Percentiles rank a stretch among this genome's conserved stretches.
These are phyloP conservation scores for Drosophila villosipedis DNA, from an alignment of 2,888 invertebrate species.

Conservation along the genomic window DNA sequence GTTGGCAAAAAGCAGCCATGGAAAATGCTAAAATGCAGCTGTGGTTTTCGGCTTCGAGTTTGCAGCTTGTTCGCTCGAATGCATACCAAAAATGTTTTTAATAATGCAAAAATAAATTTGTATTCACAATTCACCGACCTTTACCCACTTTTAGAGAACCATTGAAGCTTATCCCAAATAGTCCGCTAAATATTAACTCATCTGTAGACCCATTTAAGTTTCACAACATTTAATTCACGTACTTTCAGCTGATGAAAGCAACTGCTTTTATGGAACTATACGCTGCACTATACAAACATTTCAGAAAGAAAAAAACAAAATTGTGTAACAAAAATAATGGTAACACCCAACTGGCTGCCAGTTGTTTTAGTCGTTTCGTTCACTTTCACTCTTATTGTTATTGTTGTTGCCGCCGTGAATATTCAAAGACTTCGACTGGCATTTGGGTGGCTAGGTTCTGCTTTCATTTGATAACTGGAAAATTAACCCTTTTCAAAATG, in stretches of 20 bases:
- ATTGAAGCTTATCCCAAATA: slow-evolving; percentile 4
- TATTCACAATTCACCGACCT: slow-evolving; percentile 3
- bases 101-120: slow-evolving; percentile 30
- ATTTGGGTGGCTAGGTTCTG: slow-evolving; percentile 36
- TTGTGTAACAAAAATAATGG: slow-evolving; percentile 7
- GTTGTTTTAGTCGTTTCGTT: background rate
- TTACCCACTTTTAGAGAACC: slow-evolving; percentile 3
- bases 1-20: slow-evolving; percentile 58
- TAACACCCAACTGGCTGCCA: slow-evolving; percentile 13
- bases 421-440: slow-evolving; percentile 54
- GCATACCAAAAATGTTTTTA: slow-evolving; percentile 21
- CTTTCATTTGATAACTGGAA: slow-evolving; percentile 67
- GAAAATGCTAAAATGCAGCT: slow-evolving; percentile 63
- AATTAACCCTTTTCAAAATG: slow-evolving; percentile 73
- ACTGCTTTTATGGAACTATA: background rate
- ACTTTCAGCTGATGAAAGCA: slow-evolving; percentile 9
- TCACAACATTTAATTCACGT: background rate
- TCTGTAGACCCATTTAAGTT: background rate
- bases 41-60: slow-evolving; percentile 15
- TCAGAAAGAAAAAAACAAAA: background rate
- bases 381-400: background rate
- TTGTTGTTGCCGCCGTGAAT: slow-evolving; percentile 25
- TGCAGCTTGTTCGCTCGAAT: slow-evolving; percentile 18
- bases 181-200: background rate
- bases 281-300: slow-evolving; percentile 23